phyloP scores from a whole-genome alignment of 1,140 invertebrate species.

The Heliconius melpomene region DNA sequence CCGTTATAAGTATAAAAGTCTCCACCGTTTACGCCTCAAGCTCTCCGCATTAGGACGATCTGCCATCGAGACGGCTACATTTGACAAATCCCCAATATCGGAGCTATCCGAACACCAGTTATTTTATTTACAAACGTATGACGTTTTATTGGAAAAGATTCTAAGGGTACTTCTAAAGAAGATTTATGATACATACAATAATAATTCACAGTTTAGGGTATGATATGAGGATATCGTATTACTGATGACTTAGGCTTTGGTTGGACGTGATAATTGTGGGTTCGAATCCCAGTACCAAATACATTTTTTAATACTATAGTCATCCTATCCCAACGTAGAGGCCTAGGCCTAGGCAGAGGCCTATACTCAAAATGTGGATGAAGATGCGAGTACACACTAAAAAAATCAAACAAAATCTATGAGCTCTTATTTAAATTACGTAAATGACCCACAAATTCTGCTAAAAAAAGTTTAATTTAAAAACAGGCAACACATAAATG shows the following conservation, averaged over 20 bases:
- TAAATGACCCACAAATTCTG: neutral
- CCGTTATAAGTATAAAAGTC: neutral
- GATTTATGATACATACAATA: constrained; percentile 4
- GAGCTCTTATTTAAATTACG: neutral
- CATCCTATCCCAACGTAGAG: too few species aligned
- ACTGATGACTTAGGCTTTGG: too few species aligned
- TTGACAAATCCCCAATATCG: constrained; percentile 15
- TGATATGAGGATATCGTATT: neutral
- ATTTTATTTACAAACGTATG: constrained; percentile 16
- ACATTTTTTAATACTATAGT: too few species aligned
- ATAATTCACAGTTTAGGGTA: neutral
- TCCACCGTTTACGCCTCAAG: constrained; percentile 7
- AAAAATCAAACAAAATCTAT: too few species aligned
- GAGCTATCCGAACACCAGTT: constrained; percentile 5
- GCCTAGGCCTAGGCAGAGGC: too few species aligned
- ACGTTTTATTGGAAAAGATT: constrained; percentile 10
- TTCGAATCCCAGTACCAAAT: too few species aligned
- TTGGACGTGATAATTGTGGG: neutral
- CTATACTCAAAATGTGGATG: too few species aligned
- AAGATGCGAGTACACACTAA: too few species aligned
- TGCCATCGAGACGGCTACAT: constrained; percentile 3
- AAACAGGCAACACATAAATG: neutral
- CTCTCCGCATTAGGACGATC: neutral
- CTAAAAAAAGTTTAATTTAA: neutral
- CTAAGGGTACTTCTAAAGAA: constrained; percentile 1